Conservation (phyloP, 2,113 vertebrate species). For the Apteryx owenii region DNA sequence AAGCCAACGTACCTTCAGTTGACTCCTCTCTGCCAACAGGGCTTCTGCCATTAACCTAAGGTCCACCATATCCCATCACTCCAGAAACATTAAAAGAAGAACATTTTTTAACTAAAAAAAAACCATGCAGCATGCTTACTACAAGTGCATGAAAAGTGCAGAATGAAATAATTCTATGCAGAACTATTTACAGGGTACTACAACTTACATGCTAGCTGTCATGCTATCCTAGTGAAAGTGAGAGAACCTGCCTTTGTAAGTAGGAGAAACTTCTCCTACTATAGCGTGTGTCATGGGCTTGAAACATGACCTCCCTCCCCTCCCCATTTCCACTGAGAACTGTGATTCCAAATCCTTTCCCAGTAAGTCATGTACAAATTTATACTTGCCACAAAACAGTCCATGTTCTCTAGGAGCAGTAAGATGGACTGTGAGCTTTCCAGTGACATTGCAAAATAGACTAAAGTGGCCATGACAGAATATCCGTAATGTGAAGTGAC, state of each 20-base stretch:
- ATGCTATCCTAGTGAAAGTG: fast-evolving
- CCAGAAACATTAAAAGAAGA: background rate
- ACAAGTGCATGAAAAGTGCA: background rate
- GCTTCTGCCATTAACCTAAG: background rate
- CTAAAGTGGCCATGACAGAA: background rate
- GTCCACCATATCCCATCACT: background rate
- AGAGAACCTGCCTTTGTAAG: background rate
- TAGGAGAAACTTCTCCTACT: background rate
- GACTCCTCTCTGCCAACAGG: background rate
- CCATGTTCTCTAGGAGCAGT: background rate
- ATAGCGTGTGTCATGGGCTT: background rate
- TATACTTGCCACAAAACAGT: background rate
- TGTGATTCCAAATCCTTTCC: background rate
- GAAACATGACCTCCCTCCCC: fast-evolving
- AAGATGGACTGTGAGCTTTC: background rate
- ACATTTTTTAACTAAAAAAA: background rate
- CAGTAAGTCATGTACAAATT: background rate
- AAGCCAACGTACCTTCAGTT: background rate
- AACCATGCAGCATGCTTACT: background rate
- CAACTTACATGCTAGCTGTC: background rate
- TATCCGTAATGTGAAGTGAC: background rate
- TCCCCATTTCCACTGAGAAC: background rate
- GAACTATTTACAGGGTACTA: background rate
- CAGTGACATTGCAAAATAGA: background rate
- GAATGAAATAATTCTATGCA: background rate